Evolutionary conservation across 2,113 vertebrate species (phyloP).

Genomic region (Cryptotis parvus): DNA sequence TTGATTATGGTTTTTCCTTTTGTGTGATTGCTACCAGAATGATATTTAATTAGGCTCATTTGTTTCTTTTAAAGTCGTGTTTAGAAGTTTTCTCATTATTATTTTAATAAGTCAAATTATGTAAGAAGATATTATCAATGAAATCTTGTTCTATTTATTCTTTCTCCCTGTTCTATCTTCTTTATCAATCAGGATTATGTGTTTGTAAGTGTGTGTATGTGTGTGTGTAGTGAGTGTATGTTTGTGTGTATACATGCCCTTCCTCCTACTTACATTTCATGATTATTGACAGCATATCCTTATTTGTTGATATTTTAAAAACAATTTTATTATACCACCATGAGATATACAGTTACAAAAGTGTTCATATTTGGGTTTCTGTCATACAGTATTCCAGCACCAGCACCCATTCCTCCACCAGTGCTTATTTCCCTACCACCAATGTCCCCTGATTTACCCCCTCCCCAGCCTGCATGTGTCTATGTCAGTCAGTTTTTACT

Average conservation of each 20-base stretch:
- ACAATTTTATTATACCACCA: too few species aligned
- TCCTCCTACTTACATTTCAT: neutral
- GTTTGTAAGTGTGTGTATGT: neutral
- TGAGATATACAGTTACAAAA: too few species aligned
- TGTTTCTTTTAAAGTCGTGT: slow-evolving; percentile 21
- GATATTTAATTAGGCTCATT: slow-evolving; percentile 1
- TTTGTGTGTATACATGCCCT: neutral
- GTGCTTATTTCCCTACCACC: too few species aligned
- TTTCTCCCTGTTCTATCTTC: neutral
- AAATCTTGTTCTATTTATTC: slow-evolving; percentile 14
- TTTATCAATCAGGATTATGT: slow-evolving; percentile 9
- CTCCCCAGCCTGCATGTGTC: too few species aligned
- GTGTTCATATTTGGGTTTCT: too few species aligned
- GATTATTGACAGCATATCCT: neutral
- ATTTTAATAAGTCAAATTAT: slow-evolving; percentile 18
- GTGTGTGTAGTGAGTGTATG: neutral
- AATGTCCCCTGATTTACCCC: too few species aligned
- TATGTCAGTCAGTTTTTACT: too few species aligned
- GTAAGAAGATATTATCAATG: neutral
- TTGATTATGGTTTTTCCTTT: neutral
- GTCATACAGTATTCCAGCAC: too few species aligned
- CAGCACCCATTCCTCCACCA: too few species aligned
- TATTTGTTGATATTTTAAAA: slow-evolving; percentile 34
- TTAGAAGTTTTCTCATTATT: slow-evolving; percentile 20
- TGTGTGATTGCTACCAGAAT: neutral